Evolutionary conservation across 2,888 invertebrate genomes (phyloP), one percentile per base, ranked within the genome.

Genomic region (Tillus elongatus): DNA sequence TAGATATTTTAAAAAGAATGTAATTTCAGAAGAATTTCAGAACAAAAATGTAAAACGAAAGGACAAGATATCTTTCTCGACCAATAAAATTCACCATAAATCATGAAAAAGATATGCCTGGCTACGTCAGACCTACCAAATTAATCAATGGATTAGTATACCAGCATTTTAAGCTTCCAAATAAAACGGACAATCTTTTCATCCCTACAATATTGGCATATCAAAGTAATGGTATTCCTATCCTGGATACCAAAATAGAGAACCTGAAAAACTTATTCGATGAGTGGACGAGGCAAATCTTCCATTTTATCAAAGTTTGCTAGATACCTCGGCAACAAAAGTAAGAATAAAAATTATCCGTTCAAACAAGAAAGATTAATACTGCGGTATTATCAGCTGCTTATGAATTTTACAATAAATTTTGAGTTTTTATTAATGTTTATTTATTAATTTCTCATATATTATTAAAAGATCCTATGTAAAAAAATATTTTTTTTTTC

Each of bases 31-130:
- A 8, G 24, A 19, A 19, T 19, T n/a, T n/a, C 24, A 8, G 6
- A 19, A 19, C n/a, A 19, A 19, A 19, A 19, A 19, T 8, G 24
- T 19, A 19, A 6, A 19, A 8, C 6, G 24, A 19, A 19, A 19
- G 6, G 6, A 19, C 6, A 19, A 19, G n/a, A n/a, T 19, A 6
- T 8, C 6, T n/a, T 19, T 19, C n/a, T 8, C 24, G n/a, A 19
- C n/a, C n/a, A 8, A 6, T 6, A 19, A 19, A n/a, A 8, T 8
- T 19, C 24, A 19, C 24, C 24, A 19, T 19, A 19, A 8, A 8
- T 8, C 24, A 19, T 19, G n/a, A 19, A 8, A 19, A 19, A 19
- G 24, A 19, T n/a, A 19, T 19, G 24, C 24, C 24, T 19, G 24
- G 24, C 6, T 8, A 8, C n/a, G n/a, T 19, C n/a, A 6, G n/a